phyloP scores from a whole-genome alignment of 2,888 invertebrate genomes.

The Plagiodera versicolora region DNA sequence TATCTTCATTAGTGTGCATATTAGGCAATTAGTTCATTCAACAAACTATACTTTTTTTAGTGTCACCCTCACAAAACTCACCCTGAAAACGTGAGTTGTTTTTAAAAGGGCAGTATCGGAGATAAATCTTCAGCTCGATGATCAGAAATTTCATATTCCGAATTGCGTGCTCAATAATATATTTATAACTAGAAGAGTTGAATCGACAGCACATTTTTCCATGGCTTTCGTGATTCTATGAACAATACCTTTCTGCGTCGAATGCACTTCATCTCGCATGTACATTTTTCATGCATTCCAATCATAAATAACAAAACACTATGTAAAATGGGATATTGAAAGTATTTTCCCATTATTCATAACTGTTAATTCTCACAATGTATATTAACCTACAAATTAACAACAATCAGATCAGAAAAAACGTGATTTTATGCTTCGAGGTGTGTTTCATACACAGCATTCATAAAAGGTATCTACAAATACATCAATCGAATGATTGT shows the following conservation, averaged over 20 bases:
- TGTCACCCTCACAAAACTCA: no score
- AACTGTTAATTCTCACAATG: neutral
- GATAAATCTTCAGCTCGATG: no score
- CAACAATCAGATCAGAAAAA: neutral
- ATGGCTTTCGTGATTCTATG: slow-evolving; percentile 1
- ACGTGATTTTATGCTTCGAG: neutral
- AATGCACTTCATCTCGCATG: neutral
- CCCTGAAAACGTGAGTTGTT: no score
- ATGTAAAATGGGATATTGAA: neutral
- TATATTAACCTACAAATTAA: no score
- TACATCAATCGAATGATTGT: no score
- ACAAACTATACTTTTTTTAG: no score
- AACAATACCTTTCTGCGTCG: neutral
- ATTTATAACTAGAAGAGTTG: neutral
- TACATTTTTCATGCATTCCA: neutral
- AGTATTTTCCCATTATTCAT: neutral
- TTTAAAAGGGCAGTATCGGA: no score
- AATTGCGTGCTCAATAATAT: no score
- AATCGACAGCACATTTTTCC: neutral
- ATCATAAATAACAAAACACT: neutral
- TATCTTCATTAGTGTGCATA: no score
- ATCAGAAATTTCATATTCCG: no score
- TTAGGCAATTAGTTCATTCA: no score
- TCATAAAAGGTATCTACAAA: neutral
- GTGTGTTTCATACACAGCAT: neutral